Evolutionary conservation across 2,888 invertebrate genomes (phyloP).

Genomic region (Aproaerema taeniolella): DNA sequence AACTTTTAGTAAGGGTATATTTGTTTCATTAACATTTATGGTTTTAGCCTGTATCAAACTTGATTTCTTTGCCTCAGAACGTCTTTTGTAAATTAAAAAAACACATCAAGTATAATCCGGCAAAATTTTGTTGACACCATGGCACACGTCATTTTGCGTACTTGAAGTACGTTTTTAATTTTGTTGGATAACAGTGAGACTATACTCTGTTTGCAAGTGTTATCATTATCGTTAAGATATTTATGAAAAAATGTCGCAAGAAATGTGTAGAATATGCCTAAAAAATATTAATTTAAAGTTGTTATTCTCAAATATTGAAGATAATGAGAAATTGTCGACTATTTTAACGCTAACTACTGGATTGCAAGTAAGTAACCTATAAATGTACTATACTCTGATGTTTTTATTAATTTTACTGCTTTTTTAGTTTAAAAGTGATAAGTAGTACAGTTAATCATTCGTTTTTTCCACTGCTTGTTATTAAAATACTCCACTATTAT

Average conservation of each 20-base stretch:
- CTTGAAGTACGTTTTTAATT: not conserved
- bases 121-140: not conserved
- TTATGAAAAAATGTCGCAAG: conserved; percentile 12
- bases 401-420: no score
- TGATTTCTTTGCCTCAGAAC: not conserved
- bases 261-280: conserved; percentile 30
- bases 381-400: conserved; percentile 10
- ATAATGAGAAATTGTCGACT: conserved; percentile 9
- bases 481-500: no score
- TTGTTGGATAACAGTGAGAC: not conserved
- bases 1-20: not conserved
- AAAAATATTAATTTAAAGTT: conserved; percentile 19
- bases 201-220: not conserved
- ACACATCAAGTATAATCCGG: not conserved
- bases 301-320: conserved; percentile 17
- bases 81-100: no score
- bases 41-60: not conserved
- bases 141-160: no score
- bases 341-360: conserved; percentile 21
- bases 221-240: not conserved
- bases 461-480: no score
- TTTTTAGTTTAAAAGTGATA: no score
- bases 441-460: no score
- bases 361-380: conserved; percentile 17
- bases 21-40: not conserved